phyloP scores from a whole-genome alignment of 2,888 invertebrate genomes.

The Agonopterix arenella region DNA sequence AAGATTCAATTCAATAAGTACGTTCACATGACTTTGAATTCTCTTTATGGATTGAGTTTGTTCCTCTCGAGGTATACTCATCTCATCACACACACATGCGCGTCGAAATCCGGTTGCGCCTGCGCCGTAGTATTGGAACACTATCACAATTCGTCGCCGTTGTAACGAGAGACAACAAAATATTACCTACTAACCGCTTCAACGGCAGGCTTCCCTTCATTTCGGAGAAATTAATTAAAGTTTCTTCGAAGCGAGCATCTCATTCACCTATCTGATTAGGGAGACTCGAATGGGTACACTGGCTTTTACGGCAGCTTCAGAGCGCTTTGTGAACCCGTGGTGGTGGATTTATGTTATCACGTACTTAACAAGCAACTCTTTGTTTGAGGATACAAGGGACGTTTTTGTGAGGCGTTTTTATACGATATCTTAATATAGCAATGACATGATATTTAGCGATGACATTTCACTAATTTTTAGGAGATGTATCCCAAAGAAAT shows the following conservation, averaged over 20 bases:
- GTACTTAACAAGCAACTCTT: background rate
- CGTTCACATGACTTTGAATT: constrained; percentile 17
- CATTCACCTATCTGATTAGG: constrained; percentile 54
- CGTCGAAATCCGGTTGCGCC: constrained; percentile 42
- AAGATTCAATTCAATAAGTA: constrained; percentile 1
- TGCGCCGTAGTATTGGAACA: constrained; percentile 33
- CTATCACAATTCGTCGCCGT: constrained; percentile 42
- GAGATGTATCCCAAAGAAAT: no score
- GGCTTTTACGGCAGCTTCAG: background rate
- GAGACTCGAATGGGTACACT: constrained; percentile 8
- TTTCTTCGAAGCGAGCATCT: constrained; percentile 53
- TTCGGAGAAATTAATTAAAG: constrained; percentile 65
- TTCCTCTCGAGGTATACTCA: constrained; percentile 20
- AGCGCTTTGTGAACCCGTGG: background rate
- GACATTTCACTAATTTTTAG: no score
- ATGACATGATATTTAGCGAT: no score
- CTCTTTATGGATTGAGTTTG: constrained; percentile 28
- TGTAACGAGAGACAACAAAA: constrained; percentile 46
- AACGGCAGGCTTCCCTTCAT: constrained; percentile 35
- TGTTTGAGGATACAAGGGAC: background rate
- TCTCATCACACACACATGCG: constrained; percentile 29
- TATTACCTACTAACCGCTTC: constrained; percentile 39
- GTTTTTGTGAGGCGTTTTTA: no score
- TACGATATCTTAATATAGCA: no score
- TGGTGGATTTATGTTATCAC: constrained; percentile 5